phyloP scores from a whole-genome alignment of 1,140 invertebrate genomes.

The Andrena cerasifolii region DNA sequence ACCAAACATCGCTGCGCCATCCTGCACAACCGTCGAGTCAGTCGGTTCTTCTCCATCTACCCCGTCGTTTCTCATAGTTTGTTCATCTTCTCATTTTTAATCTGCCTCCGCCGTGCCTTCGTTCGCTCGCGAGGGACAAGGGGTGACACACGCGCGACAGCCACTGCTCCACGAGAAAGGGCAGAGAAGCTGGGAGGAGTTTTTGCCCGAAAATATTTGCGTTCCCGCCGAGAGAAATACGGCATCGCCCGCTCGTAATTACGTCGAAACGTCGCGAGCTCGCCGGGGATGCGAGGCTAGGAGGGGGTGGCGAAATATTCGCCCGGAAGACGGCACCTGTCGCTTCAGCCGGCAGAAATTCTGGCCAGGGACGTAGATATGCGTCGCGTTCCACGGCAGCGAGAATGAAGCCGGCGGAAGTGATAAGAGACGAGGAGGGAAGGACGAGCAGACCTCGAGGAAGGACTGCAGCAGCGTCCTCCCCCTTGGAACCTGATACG shows the following conservation, averaged over 20 bases:
- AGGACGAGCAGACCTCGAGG: constrained; percentile 32
- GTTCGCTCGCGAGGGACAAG: background rate
- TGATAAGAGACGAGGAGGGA: constrained; percentile 26
- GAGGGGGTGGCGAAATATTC: constrained; percentile 43
- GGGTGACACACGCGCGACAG: background rate
- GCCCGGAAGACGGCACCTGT: constrained; percentile 38
- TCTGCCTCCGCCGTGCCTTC: background rate
- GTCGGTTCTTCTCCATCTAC: background rate
- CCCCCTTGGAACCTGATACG: constrained; percentile 17
- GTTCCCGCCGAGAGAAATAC: constrained; percentile 17
- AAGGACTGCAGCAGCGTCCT: background rate
- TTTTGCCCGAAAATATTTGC: constrained; percentile 14
- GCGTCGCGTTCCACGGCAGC: constrained; percentile 21
- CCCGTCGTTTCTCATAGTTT: background rate
- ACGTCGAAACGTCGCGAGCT: constrained; percentile 39
- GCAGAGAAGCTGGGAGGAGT: background rate
- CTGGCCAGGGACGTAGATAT: constrained; percentile 39
- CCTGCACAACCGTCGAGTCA: background rate
- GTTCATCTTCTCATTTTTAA: constrained; percentile 6
- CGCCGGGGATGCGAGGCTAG: too few relatives aligned
- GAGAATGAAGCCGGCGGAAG: constrained; percentile 24
- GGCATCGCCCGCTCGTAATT: constrained; percentile 36
- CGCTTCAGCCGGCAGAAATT: constrained; percentile 28
- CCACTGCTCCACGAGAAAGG: too few relatives aligned
- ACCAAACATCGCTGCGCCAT: too few relatives aligned